Base-by-base conservation (phyloP, 2,113 vertebrate species). In the Anthoscopus minutus region DNA sequence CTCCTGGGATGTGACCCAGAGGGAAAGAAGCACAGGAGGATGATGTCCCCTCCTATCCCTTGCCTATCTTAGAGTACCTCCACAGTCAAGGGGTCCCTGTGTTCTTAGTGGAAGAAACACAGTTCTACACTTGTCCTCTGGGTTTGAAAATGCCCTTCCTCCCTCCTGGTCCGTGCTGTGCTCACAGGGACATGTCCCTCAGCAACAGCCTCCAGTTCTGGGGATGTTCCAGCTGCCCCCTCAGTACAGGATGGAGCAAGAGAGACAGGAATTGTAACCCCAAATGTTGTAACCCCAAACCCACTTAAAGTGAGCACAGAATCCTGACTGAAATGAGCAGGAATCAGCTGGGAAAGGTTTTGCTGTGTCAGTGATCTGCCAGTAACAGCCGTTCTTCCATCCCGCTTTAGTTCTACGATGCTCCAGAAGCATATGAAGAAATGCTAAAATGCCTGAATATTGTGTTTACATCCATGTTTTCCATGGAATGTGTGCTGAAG, bases 401-500 rank as follows among this genome's bases (percentile, higher is more conserved):
- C 81, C 72, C 9, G 0, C 5, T 93, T 77, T 93, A 99, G 99
- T 99, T 99, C 97, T 98, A 99, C 3, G 98, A 98, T 27, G 99
- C 99, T 42, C 98, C 99, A 8, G 97, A 98, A 4, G 98, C 98
- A n/a, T 99, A 99, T 1, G 99, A 99, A 84, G 97, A 98, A 28
- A 99, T 99, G 99, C 93, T 99, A 96, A 99, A 99, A 94, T 98
- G 99, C 96, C 98, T 99, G 87, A 99, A 99, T 92, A 98, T 99
- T 22, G 98, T 99, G 85, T 99, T 99, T 92, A 99, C 99, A 9
- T 98, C 98, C 66, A 98, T 99, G 94, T 99, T 99, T 97, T 99
- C 99, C 56, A 96, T 99, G 98, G 99, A 99, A 78, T 99, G 99
- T 56, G 97, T 99, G 93, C 98, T 99, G 95, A 99, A 99, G 98